Conservation (phyloP, 2,113 vertebrate species). For the Pachypanchax playfairii region DNA sequence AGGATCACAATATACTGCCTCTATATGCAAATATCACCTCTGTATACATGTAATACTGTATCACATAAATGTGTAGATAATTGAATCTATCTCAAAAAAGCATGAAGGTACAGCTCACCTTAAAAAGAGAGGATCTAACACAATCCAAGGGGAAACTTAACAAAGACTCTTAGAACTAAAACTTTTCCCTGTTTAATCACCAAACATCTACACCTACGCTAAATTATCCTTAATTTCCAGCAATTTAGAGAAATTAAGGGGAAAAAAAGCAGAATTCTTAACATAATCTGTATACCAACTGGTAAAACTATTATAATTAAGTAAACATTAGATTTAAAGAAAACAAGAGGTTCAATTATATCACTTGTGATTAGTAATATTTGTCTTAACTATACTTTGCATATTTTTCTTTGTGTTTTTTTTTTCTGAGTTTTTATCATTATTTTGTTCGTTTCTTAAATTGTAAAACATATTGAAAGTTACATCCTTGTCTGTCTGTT, state of each 20-base stretch:
- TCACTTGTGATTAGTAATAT: conserved; percentile 78
- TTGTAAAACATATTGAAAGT: conserved; percentile 82
- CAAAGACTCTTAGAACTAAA: conserved; percentile 74
- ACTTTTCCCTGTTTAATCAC: conserved; percentile 67
- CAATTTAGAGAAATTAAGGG: conserved; percentile 64
- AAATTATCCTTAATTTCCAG: conserved; percentile 67
- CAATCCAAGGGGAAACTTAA: conserved; percentile 77
- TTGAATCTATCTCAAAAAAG: conserved; percentile 66
- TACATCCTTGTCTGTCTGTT: conserved; percentile 82
- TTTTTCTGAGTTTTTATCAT: conserved; percentile 69
- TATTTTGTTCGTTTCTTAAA: conserved; percentile 78
- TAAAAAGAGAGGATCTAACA: conserved; percentile 77
- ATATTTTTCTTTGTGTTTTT: conserved; percentile 73
- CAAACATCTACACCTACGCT: conserved; percentile 76
- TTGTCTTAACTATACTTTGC: conserved; percentile 78
- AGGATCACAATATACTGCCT: conserved; percentile 76
- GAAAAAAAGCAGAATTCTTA: conserved; percentile 70
- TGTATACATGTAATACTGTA: conserved; percentile 76
- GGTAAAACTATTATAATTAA: conserved; percentile 76
- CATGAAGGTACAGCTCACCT: conserved; percentile 72
- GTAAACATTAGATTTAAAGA: conserved; percentile 76
- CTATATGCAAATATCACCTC: conserved; percentile 78
- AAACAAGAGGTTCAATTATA: conserved; percentile 72
- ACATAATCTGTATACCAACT: conserved; percentile 74
- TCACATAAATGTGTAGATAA: conserved; percentile 76